These are phyloP conservation scores for Chloropsis cyanopogon DNA, from an alignment of 2,113 vertebrate species.

Conservation along the genomic window DNA sequence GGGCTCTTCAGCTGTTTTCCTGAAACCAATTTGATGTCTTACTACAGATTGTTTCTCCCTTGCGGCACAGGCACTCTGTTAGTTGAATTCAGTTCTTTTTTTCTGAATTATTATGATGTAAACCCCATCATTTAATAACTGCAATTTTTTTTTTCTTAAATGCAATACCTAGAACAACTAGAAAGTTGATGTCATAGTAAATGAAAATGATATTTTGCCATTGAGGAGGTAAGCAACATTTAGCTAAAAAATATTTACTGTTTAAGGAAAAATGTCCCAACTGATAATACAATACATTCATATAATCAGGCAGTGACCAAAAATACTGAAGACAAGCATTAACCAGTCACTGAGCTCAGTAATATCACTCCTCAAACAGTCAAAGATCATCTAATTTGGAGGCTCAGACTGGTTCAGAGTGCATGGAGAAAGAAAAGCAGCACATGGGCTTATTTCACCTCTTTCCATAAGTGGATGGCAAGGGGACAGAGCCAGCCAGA, in stretches of 20 bases:
- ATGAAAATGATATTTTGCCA: neutral
- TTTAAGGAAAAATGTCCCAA: neutral
- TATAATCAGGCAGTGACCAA: neutral
- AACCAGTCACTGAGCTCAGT: neutral
- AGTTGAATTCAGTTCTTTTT: neutral
- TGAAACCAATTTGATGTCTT: slow-evolving; percentile 66
- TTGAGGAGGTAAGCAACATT: neutral
- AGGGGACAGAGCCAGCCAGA: neutral
- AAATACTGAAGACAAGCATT: neutral
- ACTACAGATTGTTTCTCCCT: slow-evolving; percentile 49
- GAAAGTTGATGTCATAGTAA: neutral
- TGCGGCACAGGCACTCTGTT: neutral
- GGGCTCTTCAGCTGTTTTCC: slow-evolving; percentile 50
- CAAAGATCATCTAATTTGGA: neutral
- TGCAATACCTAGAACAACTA: neutral
- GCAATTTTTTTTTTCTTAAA: neutral
- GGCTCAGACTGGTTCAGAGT: neutral
- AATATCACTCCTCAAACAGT: neutral
- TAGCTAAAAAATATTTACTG: neutral
- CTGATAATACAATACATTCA: neutral
- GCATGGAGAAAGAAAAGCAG: neutral
- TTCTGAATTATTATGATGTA: neutral
- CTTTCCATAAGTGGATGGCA: neutral
- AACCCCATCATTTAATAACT: neutral
- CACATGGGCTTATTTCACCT: neutral